Conservation (phyloP, 1,140 invertebrate genomes). For the Euglossa dilemma region DNA sequence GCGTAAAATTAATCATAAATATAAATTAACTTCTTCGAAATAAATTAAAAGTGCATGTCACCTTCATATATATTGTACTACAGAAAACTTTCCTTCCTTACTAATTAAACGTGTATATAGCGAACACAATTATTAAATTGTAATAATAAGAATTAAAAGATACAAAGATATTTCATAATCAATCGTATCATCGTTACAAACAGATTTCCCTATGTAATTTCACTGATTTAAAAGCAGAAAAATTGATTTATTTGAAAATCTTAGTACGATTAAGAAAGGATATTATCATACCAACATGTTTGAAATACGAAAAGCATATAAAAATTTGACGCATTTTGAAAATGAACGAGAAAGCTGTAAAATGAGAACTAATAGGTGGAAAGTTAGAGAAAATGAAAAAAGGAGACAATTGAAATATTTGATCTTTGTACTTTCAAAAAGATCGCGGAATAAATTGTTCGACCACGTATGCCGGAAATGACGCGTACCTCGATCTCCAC, state of each 20-base stretch:
- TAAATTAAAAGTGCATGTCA: too few relatives aligned
- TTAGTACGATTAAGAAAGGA: not conserved
- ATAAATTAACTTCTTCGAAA: too few relatives aligned
- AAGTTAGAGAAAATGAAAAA: not conserved
- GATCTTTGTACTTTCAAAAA: constrained; percentile 30
- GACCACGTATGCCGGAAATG: constrained; percentile 68
- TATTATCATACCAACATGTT: not conserved
- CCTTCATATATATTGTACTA: not conserved
- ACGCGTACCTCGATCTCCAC: constrained; percentile 59
- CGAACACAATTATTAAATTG: not conserved
- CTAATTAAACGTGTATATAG: not conserved
- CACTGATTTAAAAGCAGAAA: not conserved
- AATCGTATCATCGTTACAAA: not conserved
- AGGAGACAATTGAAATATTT: not conserved
- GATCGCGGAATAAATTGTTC: constrained; percentile 15
- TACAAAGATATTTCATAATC: not conserved
- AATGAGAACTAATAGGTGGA: too few relatives aligned
- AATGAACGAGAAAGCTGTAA: not conserved
- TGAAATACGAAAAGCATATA: not conserved
- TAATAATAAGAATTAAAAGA: not conserved
- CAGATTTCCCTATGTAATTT: not conserved
- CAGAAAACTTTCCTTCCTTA: not conserved
- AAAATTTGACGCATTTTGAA: not conserved
- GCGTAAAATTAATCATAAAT: too few relatives aligned
- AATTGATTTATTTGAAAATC: not conserved